Base-by-base conservation (phyloP, 2,113 vertebrate genomes). In the Heterotis niloticus region DNA sequence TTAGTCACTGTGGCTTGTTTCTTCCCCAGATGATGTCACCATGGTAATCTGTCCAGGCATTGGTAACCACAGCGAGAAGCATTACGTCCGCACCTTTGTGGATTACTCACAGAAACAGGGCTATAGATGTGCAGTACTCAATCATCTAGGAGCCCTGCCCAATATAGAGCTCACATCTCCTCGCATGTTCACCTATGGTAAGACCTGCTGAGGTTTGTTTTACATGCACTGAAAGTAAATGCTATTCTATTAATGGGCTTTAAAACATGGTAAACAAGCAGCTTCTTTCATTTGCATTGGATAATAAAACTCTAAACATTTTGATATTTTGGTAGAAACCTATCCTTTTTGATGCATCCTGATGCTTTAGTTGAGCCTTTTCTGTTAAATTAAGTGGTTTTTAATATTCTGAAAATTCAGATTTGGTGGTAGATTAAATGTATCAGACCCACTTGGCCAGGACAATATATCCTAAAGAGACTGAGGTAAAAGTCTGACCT, bases 31-130 rank as follows among this genome's bases (percentile, higher is more conserved):
- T 81, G 96, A 98, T 74, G 85, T 99, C 86, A 99, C 97, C 57
- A 98, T 99, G 97, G 97, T 98, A 75, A 99, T 99, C 87, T 99
- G 98, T 83, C 98, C 98, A 0, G 98, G 98, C 34, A 99, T 99
- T 20, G 98, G 97, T 59, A 99, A 99, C 89, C 98, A 99, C 84
- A 99, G 98, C 24, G 98, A 99, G 88, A 99, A 99, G 90, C 97
- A 99, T 84, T 99, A 99, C 80, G 96, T 99, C 88, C 94, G 98
- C 66, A 99, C 98, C 14, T 99, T 99, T 29, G 98, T 99, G 62
- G 98, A 98, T 88, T 91, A 96, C 0, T 94, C 97, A 0, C 98
- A 99, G 87, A 98, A 94, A 82, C 96, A 95, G 1, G 98, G 98
- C 16, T 99, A 98, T 85, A 94, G 98, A 20, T 99, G 98, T 29